Conservation (phyloP, 2,113 vertebrate species). For the Xiphophorus maculatus region DNA sequence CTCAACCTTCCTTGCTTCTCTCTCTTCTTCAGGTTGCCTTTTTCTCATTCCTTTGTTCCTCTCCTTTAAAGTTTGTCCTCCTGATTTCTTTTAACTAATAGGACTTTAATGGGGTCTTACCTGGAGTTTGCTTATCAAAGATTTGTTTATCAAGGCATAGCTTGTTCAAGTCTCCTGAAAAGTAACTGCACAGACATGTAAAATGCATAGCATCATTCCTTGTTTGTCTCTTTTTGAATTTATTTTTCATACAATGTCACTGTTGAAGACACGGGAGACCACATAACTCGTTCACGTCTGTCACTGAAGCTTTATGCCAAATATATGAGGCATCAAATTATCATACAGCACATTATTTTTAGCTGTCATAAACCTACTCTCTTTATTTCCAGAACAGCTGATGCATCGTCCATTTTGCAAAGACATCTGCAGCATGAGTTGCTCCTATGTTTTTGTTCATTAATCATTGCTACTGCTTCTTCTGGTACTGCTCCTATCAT, state of each 20-base stretch:
- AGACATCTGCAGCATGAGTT: not conserved
- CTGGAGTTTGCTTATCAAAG: conserved; percentile 39
- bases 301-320: not conserved
- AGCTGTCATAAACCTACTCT: not conserved
- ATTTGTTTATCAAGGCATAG: conserved; percentile 45
- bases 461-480: not conserved
- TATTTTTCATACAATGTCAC: not conserved
- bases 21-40: conserved; percentile 55
- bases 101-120: conserved; percentile 51
- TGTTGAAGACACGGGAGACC: too few relatives aligned
- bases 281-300: not conserved
- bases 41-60: conserved; percentile 25
- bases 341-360: not conserved
- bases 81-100: conserved; percentile 47
- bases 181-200: not conserved
- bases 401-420: not conserved
- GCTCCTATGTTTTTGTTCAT: not conserved
- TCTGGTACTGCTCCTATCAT: not conserved
- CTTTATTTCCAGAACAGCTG: not conserved
- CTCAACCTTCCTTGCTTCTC: conserved; percentile 36
- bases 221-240: not conserved
- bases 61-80: not conserved
- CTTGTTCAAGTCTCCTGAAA: conserved; percentile 34
- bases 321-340: not conserved
- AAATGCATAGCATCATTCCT: not conserved